Evolutionary conservation across 2,888 invertebrate genomes (phyloP), one percentile per base, ranked within the genome.

Genomic region (Nomada flava): DNA sequence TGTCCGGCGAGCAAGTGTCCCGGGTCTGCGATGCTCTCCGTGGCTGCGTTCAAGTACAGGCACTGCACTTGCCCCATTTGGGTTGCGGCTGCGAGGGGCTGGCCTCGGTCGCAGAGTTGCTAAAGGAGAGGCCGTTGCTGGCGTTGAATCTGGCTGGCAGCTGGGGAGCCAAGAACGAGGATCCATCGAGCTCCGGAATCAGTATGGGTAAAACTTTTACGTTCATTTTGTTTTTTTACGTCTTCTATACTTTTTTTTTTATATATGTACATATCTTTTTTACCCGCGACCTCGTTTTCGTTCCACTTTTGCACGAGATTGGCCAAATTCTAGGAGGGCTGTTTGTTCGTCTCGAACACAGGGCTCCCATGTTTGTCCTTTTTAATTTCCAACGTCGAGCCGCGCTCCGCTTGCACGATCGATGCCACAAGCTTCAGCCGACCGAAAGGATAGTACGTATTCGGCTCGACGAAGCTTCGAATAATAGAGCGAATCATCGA

Each of bases 11-110:
- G 59, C 95, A 95, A 92, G 94, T 95, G 80, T 94, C 94, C 60
- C 94, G 95, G 85, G 92, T 95, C 77, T 95, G 95, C 89, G 91
- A 92, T 5, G 94, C 94, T 13, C 92, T 95, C 47, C 94, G 95
- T 83, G 93, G 93, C 83, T 95, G 95, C 88, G 93, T 94, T 64
- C 94, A 94, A 88, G 94, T 95, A 59, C 94, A 95, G 76, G 94
- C 95, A 55, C 90, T 95, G 75, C 95, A 95, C 82, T 92, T 95
- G 84, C 95, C 95, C 13, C 95, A 95, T 92, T 92, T 95, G 76
- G 94, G 95, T 75, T 95, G 95, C 85, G 95, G 95, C 79, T 93
- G 94, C 70, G 94, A 95, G 76, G 95, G 95, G 7, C 93, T 95
- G 18, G 93, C 94, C 71, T 94, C 95, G 15, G 92, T 95, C 52